Evolutionary conservation across 2,888 invertebrate genomes (phyloP), one percentile per base, ranked within the genome.

Genomic region (Leucania comma): DNA sequence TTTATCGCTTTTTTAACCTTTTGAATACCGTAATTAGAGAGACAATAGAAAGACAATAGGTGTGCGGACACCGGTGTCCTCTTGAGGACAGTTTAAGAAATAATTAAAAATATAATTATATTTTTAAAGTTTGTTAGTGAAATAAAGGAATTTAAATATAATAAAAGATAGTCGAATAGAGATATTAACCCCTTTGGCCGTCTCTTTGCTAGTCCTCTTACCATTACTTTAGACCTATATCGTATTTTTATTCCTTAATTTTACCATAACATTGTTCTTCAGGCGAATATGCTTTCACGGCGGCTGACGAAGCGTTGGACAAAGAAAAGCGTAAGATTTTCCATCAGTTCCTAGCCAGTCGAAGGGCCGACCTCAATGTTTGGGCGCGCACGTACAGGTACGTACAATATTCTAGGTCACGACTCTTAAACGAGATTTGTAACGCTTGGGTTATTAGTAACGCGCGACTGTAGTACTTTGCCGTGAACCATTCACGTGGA

Each of bases 331-430:
- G 97, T 61, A 95, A 96, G 69, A 96, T 96, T 57, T 98, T 98
- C 90, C 94, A 96, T 3, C 97, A 97, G 86, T 97, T 97, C 90
- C 88, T 97, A 68, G 96, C 96, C 84, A 94, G 97, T 88, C 90
- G 97, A 85, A 96, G 97, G 90, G 95, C 96, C 83, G 96, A 97
- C 88, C 94, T 98, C 22, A 97, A 97, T 87, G 96, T 98, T 50
- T 96, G 98, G 88, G 97, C 97, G 2, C 96, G 97, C 83, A 97
- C 97, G 8, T 98, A 98, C 93, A 97, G 98, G 96, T 97, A 96
- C 87, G 20, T 66, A 50, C 17, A 4, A 26, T 81, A 20, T 53
- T 60, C 1, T 22, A n/a, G 3, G 35, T 61, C 64, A 67, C 29
- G 29, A 32, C 56, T 12, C 24, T 3, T n/a, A 17, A 24, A 32